These are phyloP conservation scores for Esox niger DNA, from an alignment of 2,113 vertebrate species.

Conservation along the genomic window DNA sequence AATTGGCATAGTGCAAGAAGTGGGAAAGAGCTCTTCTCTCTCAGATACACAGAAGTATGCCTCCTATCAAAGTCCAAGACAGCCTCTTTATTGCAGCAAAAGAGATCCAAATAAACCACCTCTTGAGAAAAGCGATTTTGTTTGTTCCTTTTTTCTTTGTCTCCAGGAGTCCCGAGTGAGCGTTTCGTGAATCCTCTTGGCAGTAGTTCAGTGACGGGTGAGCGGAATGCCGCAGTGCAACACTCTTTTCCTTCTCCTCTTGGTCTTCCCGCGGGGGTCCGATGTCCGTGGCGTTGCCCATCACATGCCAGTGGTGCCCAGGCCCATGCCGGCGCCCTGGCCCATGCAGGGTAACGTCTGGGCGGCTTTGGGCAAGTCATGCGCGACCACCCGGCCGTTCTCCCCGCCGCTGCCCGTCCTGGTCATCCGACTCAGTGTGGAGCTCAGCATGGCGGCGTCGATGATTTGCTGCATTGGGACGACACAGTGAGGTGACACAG, in stretches of 20 bases:
- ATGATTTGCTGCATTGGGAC: constrained; percentile 78
- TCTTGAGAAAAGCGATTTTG: constrained; percentile 50
- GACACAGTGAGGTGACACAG: too few relatives aligned
- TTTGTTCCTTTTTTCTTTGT: constrained; percentile 16
- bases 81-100: constrained; percentile 57
- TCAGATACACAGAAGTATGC: neutral
- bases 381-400: constrained; percentile 85
- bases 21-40: neutral
- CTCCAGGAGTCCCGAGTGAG: constrained; percentile 17
- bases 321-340: constrained; percentile 83
- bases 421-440: constrained; percentile 78
- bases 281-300: constrained; percentile 60
- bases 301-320: constrained; percentile 87
- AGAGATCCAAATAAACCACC: constrained; percentile 33
- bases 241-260: constrained; percentile 8
- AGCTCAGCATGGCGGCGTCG: constrained; percentile 85
- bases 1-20: constrained; percentile 42
- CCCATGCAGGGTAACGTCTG: constrained; percentile 89
- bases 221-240: constrained; percentile 22
- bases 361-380: constrained; percentile 85
- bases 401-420: constrained; percentile 79
- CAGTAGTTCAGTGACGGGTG: constrained; percentile 35
- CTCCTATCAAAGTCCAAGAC: neutral
- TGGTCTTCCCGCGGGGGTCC: constrained; percentile 38
- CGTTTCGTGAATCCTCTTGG: constrained; percentile 20